Evolutionary conservation across 1,140 invertebrate genomes (phyloP).

Genomic region (Calliphora vicina): DNA sequence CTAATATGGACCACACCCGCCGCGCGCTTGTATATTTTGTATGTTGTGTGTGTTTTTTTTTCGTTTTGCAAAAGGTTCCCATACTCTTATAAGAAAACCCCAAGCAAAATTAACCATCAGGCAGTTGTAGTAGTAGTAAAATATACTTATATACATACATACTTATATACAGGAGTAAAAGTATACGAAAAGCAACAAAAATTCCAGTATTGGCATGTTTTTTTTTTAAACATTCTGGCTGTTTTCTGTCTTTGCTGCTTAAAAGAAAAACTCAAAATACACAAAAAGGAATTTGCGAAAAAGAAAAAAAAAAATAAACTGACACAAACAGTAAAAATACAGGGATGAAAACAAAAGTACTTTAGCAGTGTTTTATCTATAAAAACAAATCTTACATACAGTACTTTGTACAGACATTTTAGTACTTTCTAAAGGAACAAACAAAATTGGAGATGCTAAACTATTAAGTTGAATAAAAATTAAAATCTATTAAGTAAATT

Average conservation of each 20-base stretch:
- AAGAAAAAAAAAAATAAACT: background rate
- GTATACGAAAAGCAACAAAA: background rate
- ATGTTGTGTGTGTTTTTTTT: background rate
- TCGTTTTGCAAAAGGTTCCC: conserved; percentile 25
- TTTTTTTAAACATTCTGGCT: background rate
- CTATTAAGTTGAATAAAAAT: too few relatives aligned
- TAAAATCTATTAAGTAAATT: too few relatives aligned
- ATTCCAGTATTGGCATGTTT: conserved; percentile 16
- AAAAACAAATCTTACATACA: too few relatives aligned
- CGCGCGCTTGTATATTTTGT: conserved; percentile 16
- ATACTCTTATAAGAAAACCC: conserved; percentile 30
- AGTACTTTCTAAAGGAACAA: too few relatives aligned
- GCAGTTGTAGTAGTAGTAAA: background rate
- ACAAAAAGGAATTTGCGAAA: background rate
- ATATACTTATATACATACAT: background rate
- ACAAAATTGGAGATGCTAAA: too few relatives aligned
- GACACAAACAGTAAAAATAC: background rate
- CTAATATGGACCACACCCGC: conserved; percentile 31
- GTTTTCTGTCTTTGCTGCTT: background rate
- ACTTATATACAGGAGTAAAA: conserved; percentile 4
- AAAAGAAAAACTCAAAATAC: background rate
- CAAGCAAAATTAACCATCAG: background rate
- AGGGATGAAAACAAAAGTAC: background rate
- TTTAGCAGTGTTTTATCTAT: background rate
- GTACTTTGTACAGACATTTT: background rate